Conservation (phyloP, 2,888 invertebrate genomes). For the Agonopterix subpropinquella region DNA sequence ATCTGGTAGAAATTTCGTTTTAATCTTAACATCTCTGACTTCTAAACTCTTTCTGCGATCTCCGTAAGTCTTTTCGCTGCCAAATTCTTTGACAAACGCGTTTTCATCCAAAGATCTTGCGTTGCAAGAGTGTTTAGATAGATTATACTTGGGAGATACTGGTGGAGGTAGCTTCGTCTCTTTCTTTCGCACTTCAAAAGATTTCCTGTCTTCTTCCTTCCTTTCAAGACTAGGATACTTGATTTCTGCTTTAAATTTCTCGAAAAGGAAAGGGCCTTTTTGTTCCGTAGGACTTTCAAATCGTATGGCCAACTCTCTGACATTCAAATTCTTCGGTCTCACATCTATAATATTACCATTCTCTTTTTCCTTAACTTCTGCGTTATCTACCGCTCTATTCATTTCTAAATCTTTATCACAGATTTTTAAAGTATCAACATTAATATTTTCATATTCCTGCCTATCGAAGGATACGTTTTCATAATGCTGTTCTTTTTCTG, state of each 20-base stretch:
- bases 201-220: conserved; percentile 33
- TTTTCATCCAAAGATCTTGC: conserved; percentile 84
- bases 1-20: conserved; percentile 69
- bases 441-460: conserved; percentile 55
- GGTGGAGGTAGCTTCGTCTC: conserved; percentile 68
- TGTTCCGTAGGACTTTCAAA: conserved; percentile 80
- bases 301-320: conserved; percentile 77
- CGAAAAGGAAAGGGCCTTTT: conserved; percentile 73
- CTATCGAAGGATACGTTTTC: conserved; percentile 46
- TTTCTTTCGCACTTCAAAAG: conserved; percentile 30
- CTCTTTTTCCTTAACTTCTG: conserved; percentile 36
- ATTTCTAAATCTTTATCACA: conserved; percentile 47
- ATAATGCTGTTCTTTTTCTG: conserved; percentile 21
- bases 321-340: conserved; percentile 60
- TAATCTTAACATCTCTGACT: conserved; percentile 77
- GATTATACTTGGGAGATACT: conserved; percentile 73
- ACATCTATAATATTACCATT: conserved; percentile 50
- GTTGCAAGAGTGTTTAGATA: conserved; percentile 77
- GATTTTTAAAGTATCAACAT: conserved; percentile 48
- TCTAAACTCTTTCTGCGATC: conserved; percentile 78
- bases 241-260: conserved; percentile 60
- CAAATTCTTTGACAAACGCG: conserved; percentile 82
- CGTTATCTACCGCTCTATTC: conserved; percentile 15
- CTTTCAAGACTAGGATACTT: conserved; percentile 55
- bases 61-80: conserved; percentile 39